These are phyloP conservation scores for Anoplius nigerrimus DNA, from an alignment of 2,888 invertebrate species.

Conservation along the genomic window DNA sequence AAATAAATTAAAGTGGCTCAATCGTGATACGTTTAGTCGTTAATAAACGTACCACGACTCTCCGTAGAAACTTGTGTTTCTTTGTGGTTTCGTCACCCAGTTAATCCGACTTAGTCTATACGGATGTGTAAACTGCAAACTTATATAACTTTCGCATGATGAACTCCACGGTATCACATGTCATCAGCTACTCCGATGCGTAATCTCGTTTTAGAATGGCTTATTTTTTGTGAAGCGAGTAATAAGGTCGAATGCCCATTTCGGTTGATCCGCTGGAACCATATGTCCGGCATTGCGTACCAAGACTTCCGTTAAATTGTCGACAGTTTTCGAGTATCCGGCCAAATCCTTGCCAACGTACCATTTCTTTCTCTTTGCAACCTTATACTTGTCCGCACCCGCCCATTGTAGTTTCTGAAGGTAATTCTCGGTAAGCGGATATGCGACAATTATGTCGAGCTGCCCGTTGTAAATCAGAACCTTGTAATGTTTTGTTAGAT, in stretches of 20 bases:
- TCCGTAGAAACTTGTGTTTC: background rate
- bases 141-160: slow-evolving; percentile 3
- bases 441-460: slow-evolving; percentile 92
- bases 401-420: slow-evolving; percentile 78
- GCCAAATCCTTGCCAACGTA: slow-evolving; percentile 71
- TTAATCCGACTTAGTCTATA: background rate
- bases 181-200: background rate
- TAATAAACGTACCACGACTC: background rate
- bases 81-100: background rate
- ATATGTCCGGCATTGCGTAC: slow-evolving; percentile 76
- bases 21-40: slow-evolving; percentile 2
- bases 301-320: slow-evolving; percentile 72
- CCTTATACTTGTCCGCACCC: slow-evolving; percentile 73
- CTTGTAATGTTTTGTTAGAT: slow-evolving; percentile 81
- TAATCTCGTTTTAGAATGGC: slow-evolving; percentile 54
- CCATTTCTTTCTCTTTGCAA: slow-evolving; percentile 73
- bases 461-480: slow-evolving; percentile 93
- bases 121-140: background rate
- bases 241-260: slow-evolving; percentile 75
- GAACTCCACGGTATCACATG: slow-evolving; percentile 31
- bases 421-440: slow-evolving; percentile 89
- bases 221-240: slow-evolving; percentile 69
- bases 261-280: slow-evolving; percentile 76
- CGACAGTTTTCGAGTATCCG: slow-evolving; percentile 73
- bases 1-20: slow-evolving; percentile 7